Percentiles rank a stretch among this genome's conserved stretches.
Conservation (phyloP, 1,140 invertebrate species). For the Lordiphosa mommai region DNA sequence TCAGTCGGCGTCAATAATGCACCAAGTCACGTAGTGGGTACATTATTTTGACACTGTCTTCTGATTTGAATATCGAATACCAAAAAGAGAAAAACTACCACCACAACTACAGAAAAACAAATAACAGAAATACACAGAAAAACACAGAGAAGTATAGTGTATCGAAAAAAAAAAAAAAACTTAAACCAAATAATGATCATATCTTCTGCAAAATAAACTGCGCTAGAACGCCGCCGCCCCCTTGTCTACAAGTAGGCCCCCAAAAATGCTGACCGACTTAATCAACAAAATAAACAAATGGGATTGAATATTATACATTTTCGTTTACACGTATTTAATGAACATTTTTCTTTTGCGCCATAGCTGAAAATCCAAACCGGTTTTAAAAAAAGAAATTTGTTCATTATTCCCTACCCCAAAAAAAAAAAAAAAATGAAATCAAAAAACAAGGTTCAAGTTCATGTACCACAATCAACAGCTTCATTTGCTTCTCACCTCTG, state of each 20-base stretch:
- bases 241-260: constrained; percentile 31
- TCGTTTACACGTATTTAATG: constrained; percentile 80
- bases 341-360: constrained; percentile 77
- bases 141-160: constrained; percentile 74
- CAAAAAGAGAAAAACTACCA: constrained; percentile 41
- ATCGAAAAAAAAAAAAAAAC: constrained; percentile 43
- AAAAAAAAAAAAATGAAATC: constrained; percentile 16
- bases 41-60: constrained; percentile 80
- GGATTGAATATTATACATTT: constrained; percentile 81
- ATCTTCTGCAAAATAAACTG: constrained; percentile 14
- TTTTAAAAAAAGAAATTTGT: constrained; percentile 63
- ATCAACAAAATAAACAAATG: constrained; percentile 55
- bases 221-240: constrained; percentile 45
- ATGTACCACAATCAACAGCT: constrained; percentile 10
- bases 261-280: constrained; percentile 38
- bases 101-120: constrained; percentile 60
- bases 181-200: constrained; percentile 26
- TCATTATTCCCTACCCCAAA: constrained; percentile 58
- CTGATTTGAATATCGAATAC: constrained; percentile 79
- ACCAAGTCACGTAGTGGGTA: constrained; percentile 66
- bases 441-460: not conserved
- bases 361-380: constrained; percentile 43
- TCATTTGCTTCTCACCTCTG: constrained; percentile 57
- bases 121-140: constrained; percentile 29
- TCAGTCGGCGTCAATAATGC: constrained; percentile 74